Conservation (phyloP, 2,888 invertebrate species). For the Heliconius charithonia region DNA sequence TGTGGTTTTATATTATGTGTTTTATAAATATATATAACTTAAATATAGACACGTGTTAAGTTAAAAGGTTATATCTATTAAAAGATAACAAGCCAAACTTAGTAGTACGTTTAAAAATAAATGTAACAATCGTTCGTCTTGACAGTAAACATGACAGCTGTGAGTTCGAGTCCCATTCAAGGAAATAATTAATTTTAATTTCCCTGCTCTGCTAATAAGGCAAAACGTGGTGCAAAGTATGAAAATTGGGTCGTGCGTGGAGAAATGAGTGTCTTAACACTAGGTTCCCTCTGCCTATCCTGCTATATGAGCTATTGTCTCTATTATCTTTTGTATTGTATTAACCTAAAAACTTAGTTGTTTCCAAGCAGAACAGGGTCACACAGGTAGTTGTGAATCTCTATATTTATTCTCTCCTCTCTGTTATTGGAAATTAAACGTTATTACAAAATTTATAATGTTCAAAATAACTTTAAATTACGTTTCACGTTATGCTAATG, state of each 20-base stretch:
- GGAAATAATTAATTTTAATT: too few species aligned
- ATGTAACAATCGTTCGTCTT: too few species aligned
- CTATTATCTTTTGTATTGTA: not conserved
- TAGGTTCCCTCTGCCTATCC: not conserved
- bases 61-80: slow-evolving; percentile 1
- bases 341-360: not conserved
- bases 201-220: too few species aligned
- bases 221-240: too few species aligned
- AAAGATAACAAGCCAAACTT: not conserved
- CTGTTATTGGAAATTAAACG: slow-evolving; percentile 8
- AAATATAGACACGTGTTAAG: not conserved
- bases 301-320: not conserved
- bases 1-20: not conserved
- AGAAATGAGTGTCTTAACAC: not conserved
- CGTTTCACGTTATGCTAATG: slow-evolving; percentile 35
- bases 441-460: slow-evolving; percentile 13
- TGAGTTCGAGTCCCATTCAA: too few species aligned
- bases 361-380: slow-evolving; percentile 7
- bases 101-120: not conserved
- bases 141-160: too few species aligned
- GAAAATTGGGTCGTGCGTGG: not conserved
- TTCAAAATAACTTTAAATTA: slow-evolving; percentile 17
- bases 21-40: not conserved
- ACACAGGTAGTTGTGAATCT: slow-evolving; percentile 15
- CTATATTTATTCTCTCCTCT: not conserved